Conservation (phyloP, 2,113 vertebrate species). For the Ibidorhyncha struthersii region DNA sequence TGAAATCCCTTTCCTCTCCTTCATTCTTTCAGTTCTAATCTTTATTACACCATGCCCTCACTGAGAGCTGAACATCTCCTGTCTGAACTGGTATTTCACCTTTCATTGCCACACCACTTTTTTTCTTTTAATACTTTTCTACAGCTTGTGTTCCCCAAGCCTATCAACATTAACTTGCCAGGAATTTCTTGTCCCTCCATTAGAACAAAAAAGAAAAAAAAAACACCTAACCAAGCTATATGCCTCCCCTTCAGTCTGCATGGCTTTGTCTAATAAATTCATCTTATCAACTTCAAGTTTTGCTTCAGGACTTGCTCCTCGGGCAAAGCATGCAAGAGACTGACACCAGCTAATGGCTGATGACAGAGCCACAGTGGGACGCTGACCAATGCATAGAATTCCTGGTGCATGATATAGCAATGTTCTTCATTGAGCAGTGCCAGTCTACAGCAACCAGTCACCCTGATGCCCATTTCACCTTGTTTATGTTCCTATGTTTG, state of each 20-base stretch:
- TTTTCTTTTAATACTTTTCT: neutral
- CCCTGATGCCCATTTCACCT: neutral
- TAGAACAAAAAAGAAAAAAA: neutral
- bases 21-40: neutral
- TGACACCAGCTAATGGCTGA: neutral
- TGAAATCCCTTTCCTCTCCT: neutral
- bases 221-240: neutral
- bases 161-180: neutral
- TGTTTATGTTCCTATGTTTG: neutral
- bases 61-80: neutral
- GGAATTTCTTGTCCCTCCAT: neutral
- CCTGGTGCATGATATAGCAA: neutral
- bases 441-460: neutral
- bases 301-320: neutral
- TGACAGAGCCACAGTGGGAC: neutral
- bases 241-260: neutral
- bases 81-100: neutral
- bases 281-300: neutral
- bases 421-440: neutral
- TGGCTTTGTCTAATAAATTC: neutral
- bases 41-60: neutral
- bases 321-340: neutral
- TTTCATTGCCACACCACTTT: neutral
- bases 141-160: neutral
- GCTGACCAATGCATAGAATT: neutral